Conservation (phyloP, 2,888 invertebrate species). For the Platycheirus rosarum region DNA sequence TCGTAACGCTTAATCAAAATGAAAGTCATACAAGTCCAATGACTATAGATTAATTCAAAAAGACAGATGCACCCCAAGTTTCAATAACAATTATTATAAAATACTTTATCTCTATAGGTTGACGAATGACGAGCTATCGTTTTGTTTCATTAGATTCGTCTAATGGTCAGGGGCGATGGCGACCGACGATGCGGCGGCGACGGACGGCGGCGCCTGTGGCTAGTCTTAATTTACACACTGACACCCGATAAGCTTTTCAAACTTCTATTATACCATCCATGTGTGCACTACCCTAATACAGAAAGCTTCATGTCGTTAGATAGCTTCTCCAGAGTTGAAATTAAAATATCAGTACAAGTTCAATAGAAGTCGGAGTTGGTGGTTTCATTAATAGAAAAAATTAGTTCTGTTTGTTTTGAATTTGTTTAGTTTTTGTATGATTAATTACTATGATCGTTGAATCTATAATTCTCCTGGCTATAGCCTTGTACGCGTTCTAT, state of each 20-base stretch:
- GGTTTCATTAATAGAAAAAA: too few relatives aligned
- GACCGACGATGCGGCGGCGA: too few relatives aligned
- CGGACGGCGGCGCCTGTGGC: too few relatives aligned
- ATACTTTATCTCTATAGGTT: too few relatives aligned
- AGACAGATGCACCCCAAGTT: too few relatives aligned
- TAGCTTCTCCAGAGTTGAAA: neutral
- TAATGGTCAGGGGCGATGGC: too few relatives aligned
- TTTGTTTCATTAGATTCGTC: too few relatives aligned
- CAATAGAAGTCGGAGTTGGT: neutral
- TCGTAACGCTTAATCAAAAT: too few relatives aligned
- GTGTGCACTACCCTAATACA: neutral
- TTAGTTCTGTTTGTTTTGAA: neutral
- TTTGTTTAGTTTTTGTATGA: neutral
- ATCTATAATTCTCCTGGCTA: constrained; percentile 5
- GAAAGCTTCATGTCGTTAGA: constrained; percentile 11
- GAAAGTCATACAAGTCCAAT: too few relatives aligned
- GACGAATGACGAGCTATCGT: too few relatives aligned
- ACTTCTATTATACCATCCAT: neutral
- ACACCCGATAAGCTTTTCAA: neutral
- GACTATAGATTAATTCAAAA: too few relatives aligned
- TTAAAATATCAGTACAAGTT: neutral
- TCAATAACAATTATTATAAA: too few relatives aligned
- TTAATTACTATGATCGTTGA: constrained; percentile 35
- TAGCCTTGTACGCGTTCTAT: constrained; percentile 72
- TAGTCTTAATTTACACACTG: neutral